These are phyloP conservation scores for Drosophila rellima DNA, from an alignment of 2,888 invertebrate genomes.

Conservation along the genomic window DNA sequence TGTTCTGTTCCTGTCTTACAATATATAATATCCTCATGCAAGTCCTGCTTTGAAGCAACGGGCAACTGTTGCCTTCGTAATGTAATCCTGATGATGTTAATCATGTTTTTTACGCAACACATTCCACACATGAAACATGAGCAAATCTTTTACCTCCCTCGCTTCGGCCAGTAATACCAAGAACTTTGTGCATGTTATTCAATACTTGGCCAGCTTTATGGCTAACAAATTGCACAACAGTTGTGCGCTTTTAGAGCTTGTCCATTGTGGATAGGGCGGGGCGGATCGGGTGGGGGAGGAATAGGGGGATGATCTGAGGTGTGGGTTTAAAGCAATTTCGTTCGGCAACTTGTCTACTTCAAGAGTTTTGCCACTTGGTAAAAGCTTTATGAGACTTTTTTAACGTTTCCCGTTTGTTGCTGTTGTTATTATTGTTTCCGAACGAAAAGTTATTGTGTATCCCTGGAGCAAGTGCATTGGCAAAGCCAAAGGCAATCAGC, in stretches of 20 bases:
- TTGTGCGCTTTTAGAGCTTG: conserved; percentile 54
- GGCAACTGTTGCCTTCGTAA: conserved; percentile 15
- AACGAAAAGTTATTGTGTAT: conserved; percentile 47
- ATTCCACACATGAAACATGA: conserved; percentile 16
- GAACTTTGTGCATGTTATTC: conserved; percentile 49
- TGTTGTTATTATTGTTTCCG: conserved; percentile 12
- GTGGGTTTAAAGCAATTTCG: conserved; percentile 49
- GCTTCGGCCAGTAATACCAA: conserved; percentile 11
- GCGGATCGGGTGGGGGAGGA: neutral
- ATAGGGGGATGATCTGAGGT: neutral
- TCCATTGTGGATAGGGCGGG: conserved; percentile 17
- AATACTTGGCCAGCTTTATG: conserved; percentile 54
- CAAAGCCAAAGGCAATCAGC: conserved; percentile 58
- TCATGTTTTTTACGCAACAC: conserved; percentile 34
- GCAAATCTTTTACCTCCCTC: neutral
- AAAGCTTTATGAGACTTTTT: conserved; percentile 44
- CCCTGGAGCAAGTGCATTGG: conserved; percentile 13
- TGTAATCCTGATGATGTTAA: conserved; percentile 15
- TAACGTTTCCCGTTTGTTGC: conserved; percentile 4
- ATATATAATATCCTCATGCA: conserved; percentile 15
- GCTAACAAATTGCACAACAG: conserved; percentile 67
- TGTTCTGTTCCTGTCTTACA: neutral
- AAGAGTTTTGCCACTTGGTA: conserved; percentile 42
- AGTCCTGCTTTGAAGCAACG: neutral
- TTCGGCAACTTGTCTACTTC: conserved; percentile 53